Evolutionary conservation across 2,113 vertebrate species (phyloP), one percentile per base, ranked within the genome.

Genomic region (Eulacestoma nigropectus): DNA sequence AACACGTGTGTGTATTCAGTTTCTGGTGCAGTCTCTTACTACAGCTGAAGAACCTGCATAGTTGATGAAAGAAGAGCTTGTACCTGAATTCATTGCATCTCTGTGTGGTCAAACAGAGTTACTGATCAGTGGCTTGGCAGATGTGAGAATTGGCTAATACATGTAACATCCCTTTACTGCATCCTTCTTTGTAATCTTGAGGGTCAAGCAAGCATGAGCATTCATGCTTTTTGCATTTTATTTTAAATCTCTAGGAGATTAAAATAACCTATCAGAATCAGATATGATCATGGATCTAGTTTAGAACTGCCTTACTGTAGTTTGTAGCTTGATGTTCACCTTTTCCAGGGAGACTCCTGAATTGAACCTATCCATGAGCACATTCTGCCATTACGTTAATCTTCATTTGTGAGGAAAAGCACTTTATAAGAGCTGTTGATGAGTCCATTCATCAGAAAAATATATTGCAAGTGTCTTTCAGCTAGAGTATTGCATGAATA

Each of bases 321-420:
- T 96, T 92, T 97, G 94, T 97, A 95, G 97, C 96, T 95, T 97
- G 91, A 92, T 97, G 63, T 96, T 97, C 97, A 77, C 93, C 90
- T 97, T 97, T 97, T 97, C 93, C 94, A 97, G 97, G 95, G 90
- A 97, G 93, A 88, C 70, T 97, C 87, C 95, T 97, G 97, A 97
- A 52, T 53, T 97, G 92, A 96, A 35, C 90, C 49, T 96, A 83
- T 82, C 79, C 80, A 90, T 96, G 96, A 95, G 88, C 87, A 92
- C 37, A 95, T 80, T 97, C 95, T 97, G 80, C 96, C 81, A 93
- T 97, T 97, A 90, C 93, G 91, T 96, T 96, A 95, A 91, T 93
- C 85, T 94, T 92, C 95, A 80, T 89, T 87, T 97, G 67, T 80
- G 65, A 93, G 95, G 56, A 93, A 92, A 97, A 94, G 19, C 87